phyloP scores from a whole-genome alignment of 2,113 vertebrate species.

The Odocoileus hemionus region DNA sequence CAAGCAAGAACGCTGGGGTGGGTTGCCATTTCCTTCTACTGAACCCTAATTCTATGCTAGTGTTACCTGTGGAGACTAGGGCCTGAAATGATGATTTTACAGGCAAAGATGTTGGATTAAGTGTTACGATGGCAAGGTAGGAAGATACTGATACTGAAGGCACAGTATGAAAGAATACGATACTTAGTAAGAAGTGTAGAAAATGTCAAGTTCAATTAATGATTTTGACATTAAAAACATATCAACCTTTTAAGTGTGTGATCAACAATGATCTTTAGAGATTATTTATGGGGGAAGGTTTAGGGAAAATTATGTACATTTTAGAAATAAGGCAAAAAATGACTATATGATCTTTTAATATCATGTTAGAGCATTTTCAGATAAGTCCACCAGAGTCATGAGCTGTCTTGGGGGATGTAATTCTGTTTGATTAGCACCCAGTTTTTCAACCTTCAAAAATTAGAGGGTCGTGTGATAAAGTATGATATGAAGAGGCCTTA shows the following conservation, averaged over 20 bases:
- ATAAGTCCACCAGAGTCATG: neutral
- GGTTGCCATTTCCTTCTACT: neutral
- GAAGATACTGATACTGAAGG: neutral
- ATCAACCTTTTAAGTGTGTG: neutral
- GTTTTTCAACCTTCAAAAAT: neutral
- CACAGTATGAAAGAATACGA: neutral
- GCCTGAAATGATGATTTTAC: neutral
- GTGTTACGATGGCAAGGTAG: neutral
- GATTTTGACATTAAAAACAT: neutral
- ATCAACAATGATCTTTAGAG: neutral
- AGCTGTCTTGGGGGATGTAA: neutral
- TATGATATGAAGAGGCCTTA: neutral
- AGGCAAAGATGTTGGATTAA: neutral
- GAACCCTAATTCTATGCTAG: neutral
- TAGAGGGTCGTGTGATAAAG: neutral
- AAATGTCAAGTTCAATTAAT: neutral
- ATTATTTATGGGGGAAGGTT: neutral
- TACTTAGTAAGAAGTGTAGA: neutral
- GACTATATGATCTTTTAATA: neutral
- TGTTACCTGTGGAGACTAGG: neutral
- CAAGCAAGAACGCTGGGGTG: no score
- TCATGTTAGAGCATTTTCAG: neutral
- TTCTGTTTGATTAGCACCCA: neutral
- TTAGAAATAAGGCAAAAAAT: neutral
- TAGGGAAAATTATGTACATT: neutral